A percentile compares a stretch with the other conserved stretches of the same genome.
phyloP scores from a whole-genome alignment of 2,888 invertebrate species.

The Tachina lurida region DNA sequence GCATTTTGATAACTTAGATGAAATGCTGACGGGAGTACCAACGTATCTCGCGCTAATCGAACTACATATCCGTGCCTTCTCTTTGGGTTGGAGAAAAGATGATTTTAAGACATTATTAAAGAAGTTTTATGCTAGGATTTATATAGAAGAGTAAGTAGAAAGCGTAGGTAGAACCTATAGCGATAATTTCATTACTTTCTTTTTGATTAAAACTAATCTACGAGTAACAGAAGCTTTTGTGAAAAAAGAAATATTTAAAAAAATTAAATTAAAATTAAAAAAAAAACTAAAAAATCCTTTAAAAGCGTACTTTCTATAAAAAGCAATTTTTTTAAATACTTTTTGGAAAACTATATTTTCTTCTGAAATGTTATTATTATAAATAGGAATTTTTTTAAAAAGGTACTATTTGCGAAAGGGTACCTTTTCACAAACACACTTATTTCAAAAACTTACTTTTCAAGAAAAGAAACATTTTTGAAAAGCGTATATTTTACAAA shows the following conservation, averaged over 20 bases:
- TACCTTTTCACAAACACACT: neutral
- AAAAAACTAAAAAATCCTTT: too few species aligned
- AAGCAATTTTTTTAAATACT: neutral
- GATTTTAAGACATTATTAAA: conserved; percentile 74
- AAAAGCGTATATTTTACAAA: neutral
- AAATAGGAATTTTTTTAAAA: neutral
- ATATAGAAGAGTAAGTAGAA: conserved; percentile 73
- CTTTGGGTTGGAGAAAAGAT: conserved; percentile 73
- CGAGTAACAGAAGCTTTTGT: too few species aligned
- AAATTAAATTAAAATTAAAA: too few species aligned
- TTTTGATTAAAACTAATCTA: too few species aligned
- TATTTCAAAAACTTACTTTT: neutral
- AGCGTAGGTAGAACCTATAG: too few species aligned
- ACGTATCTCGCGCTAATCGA: conserved; percentile 76
- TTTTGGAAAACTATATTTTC: too few species aligned
- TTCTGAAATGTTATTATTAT: too few species aligned
- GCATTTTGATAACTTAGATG: conserved; percentile 74
- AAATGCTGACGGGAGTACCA: conserved; percentile 76
- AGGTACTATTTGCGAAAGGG: neutral
- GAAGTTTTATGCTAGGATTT: conserved; percentile 74
- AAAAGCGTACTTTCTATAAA: neutral
- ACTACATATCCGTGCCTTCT: conserved; percentile 75
- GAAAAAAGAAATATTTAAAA: too few species aligned
- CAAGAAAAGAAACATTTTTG: too few species aligned
- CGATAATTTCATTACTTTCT: too few species aligned